Conservation (phyloP, 2,797 vertebrate species). For the Anomalospiza imberbis region DNA sequence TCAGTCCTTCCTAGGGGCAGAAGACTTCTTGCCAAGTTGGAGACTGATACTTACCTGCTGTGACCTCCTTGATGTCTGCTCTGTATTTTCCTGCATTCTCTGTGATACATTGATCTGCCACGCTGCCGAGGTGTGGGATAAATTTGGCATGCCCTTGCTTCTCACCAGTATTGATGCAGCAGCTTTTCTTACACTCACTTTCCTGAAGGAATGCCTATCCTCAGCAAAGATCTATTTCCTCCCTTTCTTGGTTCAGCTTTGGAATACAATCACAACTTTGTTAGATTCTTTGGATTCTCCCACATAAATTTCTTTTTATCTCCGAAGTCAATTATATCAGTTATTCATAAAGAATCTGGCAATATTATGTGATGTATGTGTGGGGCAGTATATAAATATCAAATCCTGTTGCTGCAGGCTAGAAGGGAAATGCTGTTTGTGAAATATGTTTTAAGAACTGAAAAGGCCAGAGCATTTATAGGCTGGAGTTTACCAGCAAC, state of each 20-base stretch:
- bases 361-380: background rate
- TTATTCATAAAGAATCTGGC: slow-evolving; percentile 38
- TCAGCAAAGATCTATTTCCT: background rate
- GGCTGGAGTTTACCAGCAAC: background rate
- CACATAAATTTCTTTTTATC: background rate
- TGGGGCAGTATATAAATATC: slow-evolving; percentile 23
- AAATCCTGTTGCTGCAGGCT: slow-evolving; percentile 10
- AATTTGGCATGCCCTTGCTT: background rate
- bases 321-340: slow-evolving; percentile 8
- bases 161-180: background rate
- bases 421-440: slow-evolving; percentile 24
- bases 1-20: background rate
- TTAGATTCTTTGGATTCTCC: background rate
- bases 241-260: background rate
- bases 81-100: background rate
- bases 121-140: background rate
- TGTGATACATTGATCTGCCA: background rate
- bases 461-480: slow-evolving; percentile 33
- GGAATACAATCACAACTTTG: background rate
- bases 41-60: background rate
- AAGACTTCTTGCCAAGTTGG: background rate
- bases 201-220: background rate
- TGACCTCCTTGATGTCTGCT: background rate
- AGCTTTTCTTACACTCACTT: background rate
- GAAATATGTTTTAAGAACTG: background rate